Evolutionary conservation across 2,888 invertebrate genomes (phyloP).

Genomic region (Tubulanus polymorphus): DNA sequence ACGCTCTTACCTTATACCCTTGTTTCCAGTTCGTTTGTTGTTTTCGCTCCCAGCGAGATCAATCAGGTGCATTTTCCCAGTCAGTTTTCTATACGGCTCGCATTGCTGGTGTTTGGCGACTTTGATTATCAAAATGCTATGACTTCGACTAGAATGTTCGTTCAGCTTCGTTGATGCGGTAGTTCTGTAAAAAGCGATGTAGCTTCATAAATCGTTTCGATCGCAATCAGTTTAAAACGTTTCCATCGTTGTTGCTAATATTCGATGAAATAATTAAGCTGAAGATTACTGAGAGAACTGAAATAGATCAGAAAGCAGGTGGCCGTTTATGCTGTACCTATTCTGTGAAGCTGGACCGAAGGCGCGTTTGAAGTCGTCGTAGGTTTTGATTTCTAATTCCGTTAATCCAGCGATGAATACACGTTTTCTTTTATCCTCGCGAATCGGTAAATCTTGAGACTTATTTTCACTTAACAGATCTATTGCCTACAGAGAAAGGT

Average conservation of each 20-base stretch:
- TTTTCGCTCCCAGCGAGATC: slow-evolving; percentile 49
- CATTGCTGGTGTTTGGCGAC: slow-evolving; percentile 24
- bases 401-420: slow-evolving; percentile 43
- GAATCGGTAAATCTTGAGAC: slow-evolving; percentile 37
- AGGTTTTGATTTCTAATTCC: slow-evolving; percentile 32
- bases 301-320: no score
- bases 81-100: slow-evolving; percentile 23
- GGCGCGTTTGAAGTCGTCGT: slow-evolving; percentile 38
- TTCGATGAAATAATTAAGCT: no score
- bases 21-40: slow-evolving; percentile 45
- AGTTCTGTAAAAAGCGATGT: slow-evolving; percentile 27
- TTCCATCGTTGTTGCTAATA: no score
- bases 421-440: slow-evolving; percentile 43
- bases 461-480: slow-evolving; percentile 39
- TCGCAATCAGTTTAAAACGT: neutral
- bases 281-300: no score
- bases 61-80: slow-evolving; percentile 45
- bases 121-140: slow-evolving; percentile 42
- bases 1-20: slow-evolving; percentile 37
- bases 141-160: slow-evolving; percentile 43
- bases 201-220: neutral
- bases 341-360: slow-evolving; percentile 48
- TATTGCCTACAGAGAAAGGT: slow-evolving; percentile 33
- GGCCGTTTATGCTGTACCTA: slow-evolving; percentile 30
- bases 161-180: slow-evolving; percentile 45